Evolutionary conservation across 1,140 invertebrate genomes (phyloP), one percentile per base, ranked within the genome.

Genomic region (Ditylenchus dipsaci): DNA sequence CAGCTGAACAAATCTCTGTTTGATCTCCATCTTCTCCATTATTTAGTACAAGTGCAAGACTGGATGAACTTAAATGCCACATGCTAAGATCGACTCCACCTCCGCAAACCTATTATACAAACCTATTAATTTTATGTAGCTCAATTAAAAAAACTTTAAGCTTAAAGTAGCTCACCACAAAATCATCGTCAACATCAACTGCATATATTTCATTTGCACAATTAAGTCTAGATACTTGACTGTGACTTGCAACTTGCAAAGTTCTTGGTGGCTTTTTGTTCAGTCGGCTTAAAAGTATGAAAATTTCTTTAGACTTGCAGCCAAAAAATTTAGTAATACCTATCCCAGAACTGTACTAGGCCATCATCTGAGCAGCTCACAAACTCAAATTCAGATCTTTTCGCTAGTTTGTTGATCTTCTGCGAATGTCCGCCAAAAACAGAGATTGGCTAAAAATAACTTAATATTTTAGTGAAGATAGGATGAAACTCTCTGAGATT

Each of bases 341-440:
- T 53, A 17, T 53, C 49, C 49, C 49, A 53, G 15, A 19, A 53
- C n/a, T 21, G 23, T 26, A 53, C 49, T 21, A 53, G n/a, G 8
- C 49, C 49, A 53, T 53, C 49, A 53, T 53, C 15, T 26, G 49
- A 53, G 49, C 49, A 53, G 23, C 49, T 53, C n/a, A 53, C 49
- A 53, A 53, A 53, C 49, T 19, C 23, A 53, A 21, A 21, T 21
- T 53, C 49, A 5, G 49, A 53, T 26, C n/a, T 1, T 17, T 53
- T 53, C 3, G 49, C 49, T 26, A 53, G 15, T 17, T 26, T 19
- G 15, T 53, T 53, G 8, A 53, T 26, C 23, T 26, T 19, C 15
- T 53, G n/a, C 23, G 49, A 21, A 26, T 53, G 49, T 3, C 49
- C 49, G 8, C 8, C 3, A 15, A 53, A 53, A 21, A 26, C n/a